Conservation (phyloP, 1,140 invertebrate species). For the Drosophila bipectinata region DNA sequence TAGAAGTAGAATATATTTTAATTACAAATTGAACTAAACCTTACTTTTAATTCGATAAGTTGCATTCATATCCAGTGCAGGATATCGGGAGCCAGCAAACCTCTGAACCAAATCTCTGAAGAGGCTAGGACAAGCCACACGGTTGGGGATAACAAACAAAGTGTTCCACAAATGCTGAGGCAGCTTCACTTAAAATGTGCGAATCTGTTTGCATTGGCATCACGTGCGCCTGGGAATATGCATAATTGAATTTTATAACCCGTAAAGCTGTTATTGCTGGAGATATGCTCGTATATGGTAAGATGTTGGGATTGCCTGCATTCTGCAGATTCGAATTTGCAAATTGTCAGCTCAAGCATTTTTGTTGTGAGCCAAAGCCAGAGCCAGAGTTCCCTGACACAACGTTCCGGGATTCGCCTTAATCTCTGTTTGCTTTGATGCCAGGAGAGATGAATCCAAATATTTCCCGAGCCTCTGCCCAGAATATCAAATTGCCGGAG, state of each 20-base stretch:
- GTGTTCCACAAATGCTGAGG: constrained; percentile 21
- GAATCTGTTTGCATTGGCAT: constrained; percentile 12
- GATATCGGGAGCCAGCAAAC: no score
- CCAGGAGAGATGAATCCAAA: constrained; percentile 37
- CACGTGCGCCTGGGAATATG: constrained; percentile 50
- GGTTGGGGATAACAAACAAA: constrained; percentile 48
- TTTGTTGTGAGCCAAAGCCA: neutral
- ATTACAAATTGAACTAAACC: no score
- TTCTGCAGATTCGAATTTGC: constrained; percentile 30
- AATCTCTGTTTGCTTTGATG: constrained; percentile 53
- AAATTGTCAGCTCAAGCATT: constrained; percentile 20
- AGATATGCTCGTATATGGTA: constrained; percentile 50
- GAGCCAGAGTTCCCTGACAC: neutral
- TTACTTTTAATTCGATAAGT: no score
- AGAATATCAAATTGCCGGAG: constrained; percentile 54
- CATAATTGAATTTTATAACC: constrained; percentile 79
- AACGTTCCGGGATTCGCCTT: constrained; percentile 7
- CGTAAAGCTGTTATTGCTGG: constrained; percentile 66
- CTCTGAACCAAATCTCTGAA: no score
- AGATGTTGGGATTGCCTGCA: constrained; percentile 24
- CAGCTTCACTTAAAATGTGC: constrained; percentile 3
- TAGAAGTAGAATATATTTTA: no score
- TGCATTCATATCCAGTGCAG: no score
- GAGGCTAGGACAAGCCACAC: constrained; percentile 49
- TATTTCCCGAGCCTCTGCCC: constrained; percentile 39